Evolutionary conservation across 37 sponge, comb jelly and placozoan genomes (phyloP), one percentile per base, ranked within the genome.

Genomic region (Spongilla lacustris): DNA sequence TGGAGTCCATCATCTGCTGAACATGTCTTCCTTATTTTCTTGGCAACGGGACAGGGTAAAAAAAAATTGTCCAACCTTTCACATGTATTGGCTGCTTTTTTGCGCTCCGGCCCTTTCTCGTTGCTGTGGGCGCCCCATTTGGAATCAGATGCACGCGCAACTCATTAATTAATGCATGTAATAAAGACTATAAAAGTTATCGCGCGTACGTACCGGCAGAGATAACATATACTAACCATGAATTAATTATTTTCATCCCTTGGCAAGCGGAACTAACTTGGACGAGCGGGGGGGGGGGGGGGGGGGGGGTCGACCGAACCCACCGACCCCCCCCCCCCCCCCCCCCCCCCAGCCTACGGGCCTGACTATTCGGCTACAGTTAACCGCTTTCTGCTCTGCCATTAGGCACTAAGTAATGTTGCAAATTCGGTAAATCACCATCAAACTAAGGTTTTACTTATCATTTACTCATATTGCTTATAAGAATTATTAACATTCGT

Each of bases 101-200:
- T 58, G 58, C 58, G 58, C 58, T 58, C 58, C n/a, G n/a, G n/a
- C n/a, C 58, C 58, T 58, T 58, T 58, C 58, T 58, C 58, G 58
- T 58, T 58, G 58, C 58, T 58, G 19, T 58, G 58, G 58, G 58
- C 58, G 58, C 12, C 58, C 58, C 58, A 58, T 58, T 46, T 46
- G 46, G 46, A 46, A 46, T 46, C 46, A 46, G 46, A 46, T 46
- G 46, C 46, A 46, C 46, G 46, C 46, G 46, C 46, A 46, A 46
- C 46, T 46, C 46, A 46, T 46, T 46, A 46, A 46, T 46, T 46
- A 46, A 46, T 46, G 46, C 46, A 58, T 17, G 12, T 58, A 58
- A 58, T 58, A 58, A 58, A 58, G 58, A 58, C 58, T 58, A n/a
- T n/a, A 58, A 58, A 58, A 17, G 58, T 58, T 58, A 58, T 58